Evolutionary conservation across 53 echinoderm and acorn worm genomes (phyloP), one percentile per base, ranked within the genome.

Genomic region (Paelopatides confundens): DNA sequence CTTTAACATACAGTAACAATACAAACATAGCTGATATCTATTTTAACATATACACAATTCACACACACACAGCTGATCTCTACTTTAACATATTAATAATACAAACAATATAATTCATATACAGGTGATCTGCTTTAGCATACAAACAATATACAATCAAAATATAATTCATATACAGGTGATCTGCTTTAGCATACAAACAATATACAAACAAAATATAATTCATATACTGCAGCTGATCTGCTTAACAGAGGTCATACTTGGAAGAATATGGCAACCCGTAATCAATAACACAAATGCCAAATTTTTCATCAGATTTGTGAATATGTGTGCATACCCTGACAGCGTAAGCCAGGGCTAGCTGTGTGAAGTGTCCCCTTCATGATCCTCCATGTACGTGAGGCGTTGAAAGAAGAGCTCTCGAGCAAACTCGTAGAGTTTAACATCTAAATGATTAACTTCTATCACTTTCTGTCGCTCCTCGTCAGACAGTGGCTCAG

Each of bases 341-440:
- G 6, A 6, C n/a, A 21, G 58, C 24, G n/a, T 58, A 58, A 58
- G 58, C 52, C 54, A 28, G 27, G 51, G 79, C 79, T 79, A 79
- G 79, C 79, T 79, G 33, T 31, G 15, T 4, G 40, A 5, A n/a
- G 21, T 35, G 7, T 36, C 40, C 18, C 47, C 69, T 67, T 91
- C 91, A 48, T 82, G 65, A 5, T 87, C 58, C 62, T 87, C 86
- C 95, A 95, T 92, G 65, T 85, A 88, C 31, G 90, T 35, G 31
- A 90, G 86, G 9, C 99, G 87, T 46, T 96, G 93, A 35, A 94
- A 89, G 67, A 99, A 99, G 7, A 99, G 76, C n/a, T 92, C 69
- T 46, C 77, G 90, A 2, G 99, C 94, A 76, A 86, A 99, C 28
- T 92, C 88, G 43, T 96, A 99, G 31, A 99, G 93, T 11, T 94